phyloP scores from a whole-genome alignment of 2,113 vertebrate genomes.

The Helogale parvula region DNA sequence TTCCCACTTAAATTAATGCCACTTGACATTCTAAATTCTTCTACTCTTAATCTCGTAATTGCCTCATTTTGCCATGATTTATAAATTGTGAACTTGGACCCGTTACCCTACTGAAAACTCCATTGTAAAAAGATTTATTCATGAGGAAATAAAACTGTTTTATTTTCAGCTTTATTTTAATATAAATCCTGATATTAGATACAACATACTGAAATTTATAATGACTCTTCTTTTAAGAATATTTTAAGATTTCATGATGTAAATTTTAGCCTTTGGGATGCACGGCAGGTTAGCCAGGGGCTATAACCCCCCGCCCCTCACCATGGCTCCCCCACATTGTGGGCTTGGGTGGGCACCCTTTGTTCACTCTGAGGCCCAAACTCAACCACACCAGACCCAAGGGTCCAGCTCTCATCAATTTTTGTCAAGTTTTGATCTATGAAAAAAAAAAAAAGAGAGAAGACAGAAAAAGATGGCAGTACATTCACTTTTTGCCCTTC shows the following conservation, averaged over 20 bases:
- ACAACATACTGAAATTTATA: not conserved
- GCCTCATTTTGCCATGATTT: conserved; percentile 62
- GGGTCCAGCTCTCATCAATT: not conserved
- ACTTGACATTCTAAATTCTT: conserved; percentile 64
- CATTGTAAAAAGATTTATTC: conserved; percentile 43
- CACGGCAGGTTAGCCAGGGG: not conserved
- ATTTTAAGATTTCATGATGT: not conserved
- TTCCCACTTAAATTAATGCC: conserved; percentile 67
- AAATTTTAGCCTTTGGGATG: not conserved
- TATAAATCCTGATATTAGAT: not conserved
- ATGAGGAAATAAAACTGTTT: conserved; percentile 24
- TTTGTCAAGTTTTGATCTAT: not conserved
- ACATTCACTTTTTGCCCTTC: not conserved
- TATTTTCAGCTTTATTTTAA: conserved; percentile 14
- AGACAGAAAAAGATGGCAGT: not conserved
- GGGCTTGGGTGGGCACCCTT: not conserved
- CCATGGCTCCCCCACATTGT: not conserved
- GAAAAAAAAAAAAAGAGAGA: not conserved
- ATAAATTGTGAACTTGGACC: conserved; percentile 59
- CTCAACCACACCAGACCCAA: not conserved
- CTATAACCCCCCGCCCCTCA: too few relatives aligned
- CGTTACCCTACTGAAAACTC: conserved; percentile 36
- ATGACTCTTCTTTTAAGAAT: not conserved
- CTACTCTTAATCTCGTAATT: conserved; percentile 62
- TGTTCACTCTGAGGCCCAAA: not conserved